Percentiles rank a stretch among this genome's conserved stretches.
Evolutionary conservation across 2,797 vertebrate species (phyloP).

Genomic region (Falco naumanni): DNA sequence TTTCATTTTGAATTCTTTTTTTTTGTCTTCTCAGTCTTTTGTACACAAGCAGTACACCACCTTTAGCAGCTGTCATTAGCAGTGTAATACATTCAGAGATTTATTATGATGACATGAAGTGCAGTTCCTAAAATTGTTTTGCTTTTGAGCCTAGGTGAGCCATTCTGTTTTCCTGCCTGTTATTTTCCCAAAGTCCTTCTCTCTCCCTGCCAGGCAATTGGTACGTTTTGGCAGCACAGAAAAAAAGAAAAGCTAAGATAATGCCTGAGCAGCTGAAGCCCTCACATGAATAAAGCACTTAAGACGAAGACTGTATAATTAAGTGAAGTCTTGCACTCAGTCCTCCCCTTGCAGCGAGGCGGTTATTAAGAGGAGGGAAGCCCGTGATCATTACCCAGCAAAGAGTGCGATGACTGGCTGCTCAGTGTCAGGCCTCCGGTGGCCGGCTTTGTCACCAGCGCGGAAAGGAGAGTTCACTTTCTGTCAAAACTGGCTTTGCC

Average conservation of each 20-base stretch:
- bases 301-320: conserved; percentile 78
- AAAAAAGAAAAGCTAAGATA: neutral
- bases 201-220: conserved; percentile 21
- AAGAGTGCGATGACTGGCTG: conserved; percentile 86
- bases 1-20: neutral
- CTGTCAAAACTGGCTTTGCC: conserved; percentile 91
- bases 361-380: conserved; percentile 79
- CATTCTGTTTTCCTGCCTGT: neutral
- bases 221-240: neutral
- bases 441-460: conserved; percentile 83
- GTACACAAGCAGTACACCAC: neutral
- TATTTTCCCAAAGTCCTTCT: neutral
- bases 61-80: neutral
- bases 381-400: conserved; percentile 87
- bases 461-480: conserved; percentile 85
- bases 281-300: conserved; percentile 74
- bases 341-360: conserved; percentile 69
- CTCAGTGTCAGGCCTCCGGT: conserved; percentile 85
- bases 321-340: conserved; percentile 71
- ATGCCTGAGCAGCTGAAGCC: conserved; percentile 38
- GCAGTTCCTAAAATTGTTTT: neutral
- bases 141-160: neutral
- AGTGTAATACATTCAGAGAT: neutral
- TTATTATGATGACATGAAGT: neutral
- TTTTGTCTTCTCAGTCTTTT: neutral